These are phyloP conservation scores for Phymorhynchus buccinoides DNA, from an alignment of 1,140 invertebrate species.

Conservation along the genomic window DNA sequence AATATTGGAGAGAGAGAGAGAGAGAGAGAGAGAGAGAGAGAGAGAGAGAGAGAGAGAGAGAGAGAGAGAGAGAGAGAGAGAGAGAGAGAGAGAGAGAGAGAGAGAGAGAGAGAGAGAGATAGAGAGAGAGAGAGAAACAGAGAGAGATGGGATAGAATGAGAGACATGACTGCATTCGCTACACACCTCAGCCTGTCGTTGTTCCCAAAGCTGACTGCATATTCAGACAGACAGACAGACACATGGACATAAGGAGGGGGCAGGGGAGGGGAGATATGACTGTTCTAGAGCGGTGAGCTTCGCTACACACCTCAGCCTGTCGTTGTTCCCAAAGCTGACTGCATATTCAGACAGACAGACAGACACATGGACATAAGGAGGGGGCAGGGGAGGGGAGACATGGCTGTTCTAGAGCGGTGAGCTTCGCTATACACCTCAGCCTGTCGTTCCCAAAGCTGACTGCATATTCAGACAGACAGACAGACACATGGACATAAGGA, in stretches of 20 bases:
- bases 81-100: constrained; percentile 5
- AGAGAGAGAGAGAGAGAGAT: too few species aligned
- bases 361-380: background rate
- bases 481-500: background rate
- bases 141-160: background rate
- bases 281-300: too few species aligned
- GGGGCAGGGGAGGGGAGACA: background rate
- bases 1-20: background rate
- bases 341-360: background rate
- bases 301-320: too few species aligned
- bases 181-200: background rate
- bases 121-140: constrained; percentile 14
- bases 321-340: too few species aligned
- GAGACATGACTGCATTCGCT: too few species aligned
- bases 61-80: constrained; percentile 24
- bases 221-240: constrained; percentile 5
- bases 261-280: background rate
- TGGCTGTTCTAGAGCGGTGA: too few species aligned
- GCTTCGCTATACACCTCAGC: background rate
- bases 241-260: constrained; percentile 8
- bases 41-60: constrained; percentile 25
- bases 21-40: constrained; percentile 21
- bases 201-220: too few species aligned
- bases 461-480: background rate
- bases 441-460: background rate